Percentiles rank a stretch among this genome's conserved stretches.
Evolutionary conservation across 2,113 vertebrate genomes (phyloP).

Genomic region (Bos indicus): DNA sequence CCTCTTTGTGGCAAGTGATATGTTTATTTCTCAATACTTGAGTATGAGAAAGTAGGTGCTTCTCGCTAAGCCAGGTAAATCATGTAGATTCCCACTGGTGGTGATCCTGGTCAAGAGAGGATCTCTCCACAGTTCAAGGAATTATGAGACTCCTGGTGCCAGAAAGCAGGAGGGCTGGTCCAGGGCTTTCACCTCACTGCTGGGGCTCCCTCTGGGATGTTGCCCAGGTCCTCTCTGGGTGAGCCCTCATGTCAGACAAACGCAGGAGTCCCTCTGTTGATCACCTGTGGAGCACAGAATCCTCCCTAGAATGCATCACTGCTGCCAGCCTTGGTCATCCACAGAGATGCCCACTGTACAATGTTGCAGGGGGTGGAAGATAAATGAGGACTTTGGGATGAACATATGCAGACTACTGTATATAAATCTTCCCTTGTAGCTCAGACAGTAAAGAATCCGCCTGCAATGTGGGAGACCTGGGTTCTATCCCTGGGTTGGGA

Average conservation of each 20-base stretch:
- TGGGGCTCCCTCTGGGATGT: neutral
- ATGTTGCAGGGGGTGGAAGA: neutral
- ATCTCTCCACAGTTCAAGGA: neutral
- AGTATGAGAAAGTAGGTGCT: neutral
- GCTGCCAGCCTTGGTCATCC: neutral
- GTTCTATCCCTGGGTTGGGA: neutral
- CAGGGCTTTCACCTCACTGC: neutral
- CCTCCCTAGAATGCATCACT: neutral
- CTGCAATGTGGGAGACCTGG: neutral
- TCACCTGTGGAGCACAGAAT: neutral
- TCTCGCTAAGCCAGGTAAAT: neutral
- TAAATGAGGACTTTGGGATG: neutral
- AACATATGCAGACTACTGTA: neutral
- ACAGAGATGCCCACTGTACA: neutral
- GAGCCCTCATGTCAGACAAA: neutral
- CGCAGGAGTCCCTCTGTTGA: neutral
- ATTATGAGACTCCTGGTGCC: neutral
- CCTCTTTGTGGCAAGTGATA: neutral
- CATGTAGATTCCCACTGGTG: neutral
- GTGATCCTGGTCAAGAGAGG: neutral
- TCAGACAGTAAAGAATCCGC: rapidly evolving
- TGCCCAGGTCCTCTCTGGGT: neutral
- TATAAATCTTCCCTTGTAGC: neutral
- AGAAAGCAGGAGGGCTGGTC: neutral
- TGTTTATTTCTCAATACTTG: neutral